Percentiles rank a stretch among this genome's conserved stretches.
Evolutionary conservation across 2,797 vertebrate genomes (phyloP).

Genomic region (Xiphophorus birchmanni): DNA sequence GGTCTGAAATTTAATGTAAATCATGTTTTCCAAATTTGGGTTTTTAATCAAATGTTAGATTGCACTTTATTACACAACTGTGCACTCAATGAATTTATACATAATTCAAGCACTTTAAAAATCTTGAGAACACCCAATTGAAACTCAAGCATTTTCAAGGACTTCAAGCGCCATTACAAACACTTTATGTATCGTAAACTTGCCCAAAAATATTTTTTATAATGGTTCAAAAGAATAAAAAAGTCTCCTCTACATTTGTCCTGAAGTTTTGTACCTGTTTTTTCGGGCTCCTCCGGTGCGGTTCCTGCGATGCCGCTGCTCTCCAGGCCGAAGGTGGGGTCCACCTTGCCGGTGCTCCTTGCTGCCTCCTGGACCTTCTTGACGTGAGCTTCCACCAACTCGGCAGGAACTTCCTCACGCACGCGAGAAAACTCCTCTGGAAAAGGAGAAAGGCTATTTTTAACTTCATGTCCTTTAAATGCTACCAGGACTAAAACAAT

Average conservation of each 20-base stretch:
- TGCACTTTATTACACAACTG: no score
- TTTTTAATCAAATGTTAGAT: no score
- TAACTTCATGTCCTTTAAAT: background rate
- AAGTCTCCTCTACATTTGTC: background rate
- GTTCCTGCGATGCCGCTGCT: conserved; percentile 97
- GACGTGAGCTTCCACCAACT: conserved; percentile 96
- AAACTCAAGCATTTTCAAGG: no score
- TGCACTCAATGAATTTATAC: no score
- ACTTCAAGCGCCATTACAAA: background rate
- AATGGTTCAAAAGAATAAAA: background rate
- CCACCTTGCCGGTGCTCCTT: conserved; percentile 91
- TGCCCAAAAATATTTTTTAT: background rate
- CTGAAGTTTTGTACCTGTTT: conserved; percentile 80
- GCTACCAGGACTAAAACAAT: background rate
- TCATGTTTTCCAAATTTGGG: no score
- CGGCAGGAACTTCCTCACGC: conserved; percentile 93
- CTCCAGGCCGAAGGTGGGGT: conserved; percentile 91
- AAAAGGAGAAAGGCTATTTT: background rate
- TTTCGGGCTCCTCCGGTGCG: conserved; percentile 92
- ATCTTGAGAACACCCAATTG: no score
- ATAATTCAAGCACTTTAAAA: no score
- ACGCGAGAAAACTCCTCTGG: conserved; percentile 98
- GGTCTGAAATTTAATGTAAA: no score
- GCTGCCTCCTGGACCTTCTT: conserved; percentile 97
- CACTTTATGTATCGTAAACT: no score